Base-by-base conservation (phyloP, 2,888 invertebrate species). In the Acrobasis suavella region DNA sequence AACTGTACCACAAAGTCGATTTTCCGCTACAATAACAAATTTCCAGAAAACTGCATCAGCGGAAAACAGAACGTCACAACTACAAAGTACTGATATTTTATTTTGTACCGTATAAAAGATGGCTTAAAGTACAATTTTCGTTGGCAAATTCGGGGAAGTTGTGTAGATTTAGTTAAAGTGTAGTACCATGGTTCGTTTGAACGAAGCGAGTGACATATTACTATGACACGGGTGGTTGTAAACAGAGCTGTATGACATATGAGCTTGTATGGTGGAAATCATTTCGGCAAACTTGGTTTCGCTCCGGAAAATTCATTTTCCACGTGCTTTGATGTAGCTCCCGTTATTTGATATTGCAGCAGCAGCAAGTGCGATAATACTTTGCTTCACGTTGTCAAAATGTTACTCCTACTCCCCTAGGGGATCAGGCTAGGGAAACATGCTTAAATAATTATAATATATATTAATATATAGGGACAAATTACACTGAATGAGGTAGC, bases 151-250 rank as follows among this genome's bases (percentile, higher is more conserved):
- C 15, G 8, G 16, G 14, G n/a, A 8, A 17, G 17, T 46, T 42
- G 12, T 56, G 14, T 22, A 3, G 10, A 16, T 14, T 1, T 42
- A 14, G 6, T 46, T 14, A 6, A 12, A 17, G 12, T 14, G 7
- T 42, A 9, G 10, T 1, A 12, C 12, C 22, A 56, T 22, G 56
- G 56, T 42, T 56, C 42, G 56, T 56, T 56, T 14, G 17, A 46
- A 46, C 46, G 46, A 50, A 50, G 59, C 49, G 22, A 49, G 58
- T 60, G 59, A 60, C 59, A 60, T 60, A 60, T 60, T 60, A 50
- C 16, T 60, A 50, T 60, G 59, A 51, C 50, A 17, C 50, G 59
- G 12, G n/a, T 17, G 39, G 59, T 37, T 38, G 50, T 38, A 50
- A 38, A 39, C 59, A 60, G 39, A 50, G 15, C 50, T 60, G 50